Evolutionary conservation across 2,888 invertebrate species (phyloP), one percentile per base, ranked within the genome.

Genomic region (Macropis europaea): DNA sequence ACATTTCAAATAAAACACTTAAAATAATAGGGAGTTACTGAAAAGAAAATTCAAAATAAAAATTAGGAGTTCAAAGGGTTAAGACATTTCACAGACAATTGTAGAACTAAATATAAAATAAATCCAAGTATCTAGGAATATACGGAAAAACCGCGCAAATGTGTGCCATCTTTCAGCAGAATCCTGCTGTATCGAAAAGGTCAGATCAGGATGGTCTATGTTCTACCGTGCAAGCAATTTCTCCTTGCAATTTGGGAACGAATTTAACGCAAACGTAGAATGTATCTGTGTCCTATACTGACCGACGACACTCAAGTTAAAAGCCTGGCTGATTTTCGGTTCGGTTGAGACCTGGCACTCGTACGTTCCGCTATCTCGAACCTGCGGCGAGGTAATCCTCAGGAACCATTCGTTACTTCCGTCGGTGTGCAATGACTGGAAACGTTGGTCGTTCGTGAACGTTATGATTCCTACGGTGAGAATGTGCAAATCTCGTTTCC

Each of bases 281-380:
- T 48, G 5, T 9, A 15, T 17, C 0, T 7, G 22, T 4, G 0
- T n/a, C 4, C 2, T 26, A 6, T 68, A 92, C 95, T 92, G 87
- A 95, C 95, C 95, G 75, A 95, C 94, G 84, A 95, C 95, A 84
- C 93, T 95, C 71, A 95, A 92, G 80, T 93, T 92, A 89, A 94
- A 95, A 22, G 94, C 94, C 89, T 93, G 94, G 82, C 94, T 94
- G 84, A 95, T 95, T 90, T 95, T 95, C 59, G 95, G 95, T 89
- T 95, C 95, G 9, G 95, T 95, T 87, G 94, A 94, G 76, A 95
- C 94, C 90, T 95, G 95, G 87, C 95, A 95, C 89, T 95, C 95
- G 87, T 95, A 95, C 43, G 93, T 91, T 60, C 94, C 95, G 26
- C 93, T 93, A 88, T 95, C 94, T 62, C 94, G 91, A 36, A 92